phyloP scores from a whole-genome alignment of 2,797 vertebrate genomes.

The Balearica regulorum region DNA sequence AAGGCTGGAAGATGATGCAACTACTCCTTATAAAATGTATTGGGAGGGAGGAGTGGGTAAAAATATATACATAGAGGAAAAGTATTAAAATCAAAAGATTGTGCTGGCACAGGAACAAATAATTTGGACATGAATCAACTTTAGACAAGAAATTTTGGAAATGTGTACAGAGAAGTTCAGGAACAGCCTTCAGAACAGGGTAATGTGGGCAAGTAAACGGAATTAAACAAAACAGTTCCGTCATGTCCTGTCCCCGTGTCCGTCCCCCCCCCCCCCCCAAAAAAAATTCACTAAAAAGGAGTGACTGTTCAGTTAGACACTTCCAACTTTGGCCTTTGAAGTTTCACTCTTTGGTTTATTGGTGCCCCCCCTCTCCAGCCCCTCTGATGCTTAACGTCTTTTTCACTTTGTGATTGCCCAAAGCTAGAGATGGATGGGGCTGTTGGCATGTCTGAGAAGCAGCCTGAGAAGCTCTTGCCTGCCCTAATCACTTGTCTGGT shows the following conservation, averaged over 20 bases:
- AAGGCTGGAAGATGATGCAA: neutral
- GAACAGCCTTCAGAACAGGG: neutral
- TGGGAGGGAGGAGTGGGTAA: neutral
- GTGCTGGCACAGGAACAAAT: neutral
- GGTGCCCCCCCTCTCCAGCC: neutral
- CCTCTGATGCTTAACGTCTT: neutral
- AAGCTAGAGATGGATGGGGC: neutral
- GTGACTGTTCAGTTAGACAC: neutral
- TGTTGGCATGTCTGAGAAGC: neutral
- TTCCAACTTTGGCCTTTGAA: neutral
- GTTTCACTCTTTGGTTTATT: neutral
- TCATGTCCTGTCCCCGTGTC: too few species aligned
- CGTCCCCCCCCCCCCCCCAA: rapidly evolving
- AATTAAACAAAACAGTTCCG: neutral
- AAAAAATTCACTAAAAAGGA: neutral
- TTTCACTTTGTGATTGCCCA: neutral
- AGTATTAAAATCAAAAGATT: neutral
- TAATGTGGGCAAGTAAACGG: neutral
- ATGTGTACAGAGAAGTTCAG: neutral
- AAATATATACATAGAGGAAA: neutral
- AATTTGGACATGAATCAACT: neutral
- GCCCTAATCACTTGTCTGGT: neutral
- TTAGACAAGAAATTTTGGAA: neutral
- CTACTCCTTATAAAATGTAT: neutral
- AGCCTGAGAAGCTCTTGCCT: neutral